Percentiles rank a stretch among this genome's conserved stretches.
phyloP scores from a whole-genome alignment of 2,888 invertebrate genomes.

The Mamestra brassicae region DNA sequence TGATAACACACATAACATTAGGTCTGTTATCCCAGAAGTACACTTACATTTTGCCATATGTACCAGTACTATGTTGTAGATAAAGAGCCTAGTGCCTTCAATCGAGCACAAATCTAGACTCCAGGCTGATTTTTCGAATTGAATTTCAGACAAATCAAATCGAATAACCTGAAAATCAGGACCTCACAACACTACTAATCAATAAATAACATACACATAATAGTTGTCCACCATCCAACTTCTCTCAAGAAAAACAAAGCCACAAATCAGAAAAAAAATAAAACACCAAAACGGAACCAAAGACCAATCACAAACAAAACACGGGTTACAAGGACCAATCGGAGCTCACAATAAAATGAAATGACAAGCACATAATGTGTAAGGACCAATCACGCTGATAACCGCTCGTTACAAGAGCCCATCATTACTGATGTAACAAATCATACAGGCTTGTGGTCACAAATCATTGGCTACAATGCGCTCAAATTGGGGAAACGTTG shows the following conservation, averaged over 20 bases:
- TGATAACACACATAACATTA: too few species aligned
- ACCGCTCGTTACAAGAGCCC: constrained; percentile 44
- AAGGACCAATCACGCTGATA: constrained; percentile 60
- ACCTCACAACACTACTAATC: not conserved
- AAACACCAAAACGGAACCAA: constrained; percentile 18
- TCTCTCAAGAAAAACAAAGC: constrained; percentile 19
- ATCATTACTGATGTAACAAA: constrained; percentile 59
- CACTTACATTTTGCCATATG: too few species aligned
- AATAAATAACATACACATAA: not conserved
- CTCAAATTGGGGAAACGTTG: constrained; percentile 12
- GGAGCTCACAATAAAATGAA: constrained; percentile 45
- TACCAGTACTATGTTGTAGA: too few species aligned
- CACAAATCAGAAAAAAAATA: constrained; percentile 36
- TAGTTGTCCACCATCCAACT: too few species aligned
- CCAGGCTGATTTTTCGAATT: not conserved
- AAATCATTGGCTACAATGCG: constrained; percentile 46
- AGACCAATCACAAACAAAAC: constrained; percentile 48
- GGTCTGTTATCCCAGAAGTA: too few species aligned
- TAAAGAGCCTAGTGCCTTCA: too few species aligned
- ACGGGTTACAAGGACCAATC: constrained; percentile 36
- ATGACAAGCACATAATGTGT: constrained; percentile 49
- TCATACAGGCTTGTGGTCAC: constrained; percentile 48
- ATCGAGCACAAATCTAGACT: not conserved
- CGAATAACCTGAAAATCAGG: not conserved
- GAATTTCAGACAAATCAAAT: not conserved